phyloP scores from a whole-genome alignment of 53 echinoderm and acorn worm genomes.

The Henricia sp. region DNA sequence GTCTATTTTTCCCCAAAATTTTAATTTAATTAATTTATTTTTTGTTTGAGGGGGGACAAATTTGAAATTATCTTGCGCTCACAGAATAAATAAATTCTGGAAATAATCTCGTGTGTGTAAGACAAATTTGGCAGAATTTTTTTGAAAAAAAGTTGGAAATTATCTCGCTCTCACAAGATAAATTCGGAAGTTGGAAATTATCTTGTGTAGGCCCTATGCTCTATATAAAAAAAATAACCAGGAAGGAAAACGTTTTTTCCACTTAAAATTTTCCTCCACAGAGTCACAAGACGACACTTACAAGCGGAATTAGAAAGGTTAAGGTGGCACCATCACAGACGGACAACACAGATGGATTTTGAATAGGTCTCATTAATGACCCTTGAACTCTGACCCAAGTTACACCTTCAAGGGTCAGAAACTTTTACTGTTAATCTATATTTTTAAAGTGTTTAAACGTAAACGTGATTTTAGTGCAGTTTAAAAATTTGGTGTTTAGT shows the following conservation, averaged over 20 bases:
- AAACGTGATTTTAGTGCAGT: not conserved
- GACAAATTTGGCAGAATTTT: too few species aligned
- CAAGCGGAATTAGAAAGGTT: conserved; percentile 50
- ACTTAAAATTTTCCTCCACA: not conserved
- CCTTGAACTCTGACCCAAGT: not conserved
- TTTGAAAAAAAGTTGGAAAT: too few species aligned
- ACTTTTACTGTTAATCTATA: not conserved
- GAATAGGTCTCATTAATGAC: conserved; percentile 19
- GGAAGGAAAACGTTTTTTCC: not conserved
- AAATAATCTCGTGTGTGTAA: too few species aligned
- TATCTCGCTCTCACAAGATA: too few species aligned
- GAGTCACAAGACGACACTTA: conserved; percentile 35
- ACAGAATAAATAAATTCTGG: too few species aligned
- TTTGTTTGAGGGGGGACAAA: too few species aligned
- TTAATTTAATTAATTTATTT: too few species aligned
- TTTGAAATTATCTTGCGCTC: too few species aligned
- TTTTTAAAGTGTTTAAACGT: not conserved
- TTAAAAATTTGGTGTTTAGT: not conserved
- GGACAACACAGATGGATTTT: conserved; percentile 35
- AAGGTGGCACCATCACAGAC: conserved; percentile 43
- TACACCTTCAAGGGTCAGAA: not conserved
- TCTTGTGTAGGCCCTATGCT: too few species aligned
- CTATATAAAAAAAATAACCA: too few species aligned
- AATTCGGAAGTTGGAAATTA: too few species aligned
- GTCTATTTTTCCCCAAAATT: too few species aligned